Percentiles rank a stretch among this genome's conserved stretches.
These are phyloP conservation scores for Drosophila pectinifera DNA, from an alignment of 1,140 invertebrate species.

Conservation along the genomic window DNA sequence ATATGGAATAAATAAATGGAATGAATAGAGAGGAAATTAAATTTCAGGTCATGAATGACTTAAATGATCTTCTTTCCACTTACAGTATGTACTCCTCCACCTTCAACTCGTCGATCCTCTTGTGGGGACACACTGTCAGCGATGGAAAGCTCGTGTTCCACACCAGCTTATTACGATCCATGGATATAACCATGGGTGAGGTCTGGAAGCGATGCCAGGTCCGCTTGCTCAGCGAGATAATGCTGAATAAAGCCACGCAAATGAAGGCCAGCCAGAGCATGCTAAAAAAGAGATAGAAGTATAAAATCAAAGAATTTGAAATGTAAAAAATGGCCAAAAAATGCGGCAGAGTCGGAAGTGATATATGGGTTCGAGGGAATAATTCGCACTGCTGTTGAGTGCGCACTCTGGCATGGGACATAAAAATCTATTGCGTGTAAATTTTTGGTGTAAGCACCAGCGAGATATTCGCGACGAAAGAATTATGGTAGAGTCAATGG, in stretches of 20 bases:
- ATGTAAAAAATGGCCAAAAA: conserved; percentile 3
- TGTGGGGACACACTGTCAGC: conserved; percentile 86
- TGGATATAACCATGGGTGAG: conserved; percentile 90
- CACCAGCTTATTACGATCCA: conserved; percentile 89
- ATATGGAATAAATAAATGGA: too few species aligned
- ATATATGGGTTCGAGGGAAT: conserved; percentile 49
- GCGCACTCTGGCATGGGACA: conserved; percentile 60
- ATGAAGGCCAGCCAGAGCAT: conserved; percentile 86
- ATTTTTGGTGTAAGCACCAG: conserved; percentile 66
- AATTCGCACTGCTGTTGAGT: conserved; percentile 52
- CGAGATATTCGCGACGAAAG: conserved; percentile 64
- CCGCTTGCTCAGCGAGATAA: conserved; percentile 86
- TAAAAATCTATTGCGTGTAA: conserved; percentile 85
- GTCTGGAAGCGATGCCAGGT: conserved; percentile 89
- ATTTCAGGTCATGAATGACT: too few species aligned
- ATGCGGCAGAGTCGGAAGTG: conserved; percentile 29
- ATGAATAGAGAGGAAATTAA: too few species aligned
- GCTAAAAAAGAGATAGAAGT: conserved; percentile 37
- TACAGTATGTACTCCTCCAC: conserved; percentile 85
- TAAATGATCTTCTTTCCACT: conserved; percentile 27
- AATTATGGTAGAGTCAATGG: conserved; percentile 75
- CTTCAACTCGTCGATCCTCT: conserved; percentile 86
- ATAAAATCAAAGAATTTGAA: conserved; percentile 8
- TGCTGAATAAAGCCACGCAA: conserved; percentile 84
- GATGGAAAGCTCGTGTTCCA: conserved; percentile 90